Base-by-base conservation (phyloP, 2,113 vertebrate species). In the Cacatua alba region DNA sequence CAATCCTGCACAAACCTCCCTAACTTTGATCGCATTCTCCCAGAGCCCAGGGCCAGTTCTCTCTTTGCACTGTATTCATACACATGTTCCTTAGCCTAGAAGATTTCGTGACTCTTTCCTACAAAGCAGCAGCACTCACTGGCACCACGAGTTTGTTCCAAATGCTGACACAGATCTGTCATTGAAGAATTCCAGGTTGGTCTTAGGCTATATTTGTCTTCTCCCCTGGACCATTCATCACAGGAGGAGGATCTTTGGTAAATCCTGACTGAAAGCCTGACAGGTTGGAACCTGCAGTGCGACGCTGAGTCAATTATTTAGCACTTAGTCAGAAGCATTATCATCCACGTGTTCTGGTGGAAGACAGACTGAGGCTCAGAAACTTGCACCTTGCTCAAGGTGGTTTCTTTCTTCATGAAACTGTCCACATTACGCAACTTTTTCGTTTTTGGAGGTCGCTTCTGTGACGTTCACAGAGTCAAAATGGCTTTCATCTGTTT, bases 171-270 rank as follows among this genome's bases (percentile, higher is more conserved):
- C 13, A 11, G 52, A 52, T 89, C 80, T 76, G 65, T 37, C 86
- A 65, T 37, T 71, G 53, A 76, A 43, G 57, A 72, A 23, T 48
- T 81, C 46, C 71, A 59, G 43, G 37, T 0, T 39, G 43, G 67
- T 29, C 3, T 81, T 44, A 51, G 39, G 35, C 43, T 88, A 2
- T 75, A 81, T 84, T 88, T 90, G 16, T 59, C 79, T 70, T 77
- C 59, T 93, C 53, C 51, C 35, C 39, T 52, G n/a, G 76, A 87
- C 88, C 86, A 93, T 92, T 92, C 84, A 80, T 96, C 96, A 96
- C 43, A 55, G 82, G 76, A 97, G 82, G 51, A 87, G 48, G 84
- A 86, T 80, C 92, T 74, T 57, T 43, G 75, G 41, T 62, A 94
- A 96, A 96, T 86, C 65, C 72, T 68, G 63, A 95, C 10, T 82